Conservation (phyloP, 2,113 vertebrate species). For the Chionomys nivalis region DNA sequence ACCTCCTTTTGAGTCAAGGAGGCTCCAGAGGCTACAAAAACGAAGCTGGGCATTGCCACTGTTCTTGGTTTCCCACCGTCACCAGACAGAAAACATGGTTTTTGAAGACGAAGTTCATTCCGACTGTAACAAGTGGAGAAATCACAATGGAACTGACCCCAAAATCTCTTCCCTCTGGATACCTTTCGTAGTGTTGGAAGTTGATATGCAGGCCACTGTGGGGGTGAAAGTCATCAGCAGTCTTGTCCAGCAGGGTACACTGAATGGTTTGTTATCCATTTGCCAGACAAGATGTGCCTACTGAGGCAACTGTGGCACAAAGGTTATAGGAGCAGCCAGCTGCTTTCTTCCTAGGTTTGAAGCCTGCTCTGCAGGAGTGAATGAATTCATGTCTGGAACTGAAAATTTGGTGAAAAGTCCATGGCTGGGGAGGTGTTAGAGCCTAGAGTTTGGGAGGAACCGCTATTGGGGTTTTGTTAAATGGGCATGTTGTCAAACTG, state of each 20-base stretch:
- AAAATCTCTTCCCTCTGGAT: background rate
- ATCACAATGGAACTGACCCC: background rate
- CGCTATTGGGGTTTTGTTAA: background rate
- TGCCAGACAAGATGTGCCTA: background rate
- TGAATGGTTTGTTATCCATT: background rate
- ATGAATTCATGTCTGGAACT: background rate
- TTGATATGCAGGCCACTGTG: background rate
- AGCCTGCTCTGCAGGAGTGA: background rate
- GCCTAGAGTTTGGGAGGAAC: background rate
- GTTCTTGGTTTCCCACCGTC: background rate
- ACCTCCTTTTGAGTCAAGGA: background rate
- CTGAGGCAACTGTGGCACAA: background rate
- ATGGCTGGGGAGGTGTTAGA: background rate
- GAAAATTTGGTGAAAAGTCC: background rate
- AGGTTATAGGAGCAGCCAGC: background rate
- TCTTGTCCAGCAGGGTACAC: background rate
- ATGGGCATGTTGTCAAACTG: background rate
- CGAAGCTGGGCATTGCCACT: background rate
- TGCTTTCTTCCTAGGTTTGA: background rate
- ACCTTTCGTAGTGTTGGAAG: background rate
- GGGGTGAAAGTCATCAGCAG: background rate
- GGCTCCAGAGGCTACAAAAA: background rate
- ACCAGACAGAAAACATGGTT: background rate
- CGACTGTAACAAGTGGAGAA: background rate
- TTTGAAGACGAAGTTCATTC: background rate